A percentile compares a stretch with the other conserved stretches of the same genome.
These are phyloP conservation scores for Paratilapia polleni DNA, from an alignment of 2,113 vertebrate species.

Conservation along the genomic window DNA sequence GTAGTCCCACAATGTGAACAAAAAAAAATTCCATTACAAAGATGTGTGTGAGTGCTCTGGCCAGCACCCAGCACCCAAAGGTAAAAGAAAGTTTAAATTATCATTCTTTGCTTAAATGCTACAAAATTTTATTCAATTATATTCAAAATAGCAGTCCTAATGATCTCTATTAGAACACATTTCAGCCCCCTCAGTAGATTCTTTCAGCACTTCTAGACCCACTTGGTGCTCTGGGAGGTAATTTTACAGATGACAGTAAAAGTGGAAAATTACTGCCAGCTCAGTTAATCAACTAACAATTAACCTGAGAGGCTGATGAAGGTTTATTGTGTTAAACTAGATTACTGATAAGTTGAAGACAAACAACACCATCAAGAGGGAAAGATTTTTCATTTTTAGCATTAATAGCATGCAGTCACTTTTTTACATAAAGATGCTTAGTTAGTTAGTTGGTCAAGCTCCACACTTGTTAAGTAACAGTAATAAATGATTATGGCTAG, in stretches of 20 bases:
- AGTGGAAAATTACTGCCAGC: constrained; percentile 3
- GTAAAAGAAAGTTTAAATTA: not conserved
- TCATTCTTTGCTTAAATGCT: not conserved
- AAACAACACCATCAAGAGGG: not conserved
- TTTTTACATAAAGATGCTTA: not conserved
- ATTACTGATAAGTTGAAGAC: not conserved
- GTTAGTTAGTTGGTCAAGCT: not conserved
- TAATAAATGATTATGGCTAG: not conserved
- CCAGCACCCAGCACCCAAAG: not conserved
- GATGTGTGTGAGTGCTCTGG: not conserved
- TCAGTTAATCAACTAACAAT: constrained; percentile 7
- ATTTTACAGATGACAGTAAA: constrained; percentile 11
- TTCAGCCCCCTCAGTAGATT: not conserved
- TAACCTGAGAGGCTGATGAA: not conserved
- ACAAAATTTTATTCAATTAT: not conserved
- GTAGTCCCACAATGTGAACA: not conserved
- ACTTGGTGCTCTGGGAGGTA: not conserved
- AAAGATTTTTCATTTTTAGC: not conserved
- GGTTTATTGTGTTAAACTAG: constrained; percentile 1
- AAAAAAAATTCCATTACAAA: not conserved
- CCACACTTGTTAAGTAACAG: not conserved
- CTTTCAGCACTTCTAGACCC: not conserved
- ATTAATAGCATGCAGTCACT: not conserved
- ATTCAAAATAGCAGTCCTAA: not conserved
- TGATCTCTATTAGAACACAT: not conserved